These are phyloP conservation scores for Chaetodon trifascialis DNA, from an alignment of 2,113 vertebrate species.

Conservation along the genomic window DNA sequence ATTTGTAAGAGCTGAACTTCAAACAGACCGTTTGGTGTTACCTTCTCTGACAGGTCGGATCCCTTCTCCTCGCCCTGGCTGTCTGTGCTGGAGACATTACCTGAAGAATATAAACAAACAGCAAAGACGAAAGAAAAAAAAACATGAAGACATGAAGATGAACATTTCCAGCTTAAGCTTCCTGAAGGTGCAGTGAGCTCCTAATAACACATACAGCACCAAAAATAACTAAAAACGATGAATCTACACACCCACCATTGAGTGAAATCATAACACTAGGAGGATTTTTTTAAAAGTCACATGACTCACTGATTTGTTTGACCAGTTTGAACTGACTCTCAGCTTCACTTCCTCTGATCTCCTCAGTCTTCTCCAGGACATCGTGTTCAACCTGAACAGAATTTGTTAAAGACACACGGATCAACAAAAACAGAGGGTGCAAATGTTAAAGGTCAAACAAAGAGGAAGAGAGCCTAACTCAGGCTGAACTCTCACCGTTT, in stretches of 20 bases:
- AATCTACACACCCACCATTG: background rate
- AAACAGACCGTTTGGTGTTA: conserved; percentile 8
- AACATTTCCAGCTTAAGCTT: background rate
- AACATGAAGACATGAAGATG: background rate
- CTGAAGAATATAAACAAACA: conserved; percentile 53
- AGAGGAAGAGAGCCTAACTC: too few relatives aligned
- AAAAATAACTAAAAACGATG: background rate
- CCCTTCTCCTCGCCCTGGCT: conserved; percentile 73
- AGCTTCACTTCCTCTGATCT: conserved; percentile 25
- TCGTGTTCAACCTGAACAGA: conserved; percentile 50
- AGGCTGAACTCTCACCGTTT: conserved; percentile 57
- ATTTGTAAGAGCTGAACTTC: background rate
- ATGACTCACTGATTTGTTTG: conserved; percentile 78
- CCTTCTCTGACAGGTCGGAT: conserved; percentile 74
- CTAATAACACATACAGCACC: background rate
- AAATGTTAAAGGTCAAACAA: background rate
- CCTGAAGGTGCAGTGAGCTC: background rate
- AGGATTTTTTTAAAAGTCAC: background rate
- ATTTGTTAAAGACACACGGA: background rate
- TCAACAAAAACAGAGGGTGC: background rate
- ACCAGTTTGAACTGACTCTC: conserved; percentile 53
- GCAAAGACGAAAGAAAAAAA: background rate
- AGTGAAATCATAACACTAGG: background rate
- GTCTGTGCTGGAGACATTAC: conserved; percentile 70
- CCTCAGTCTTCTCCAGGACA: conserved; percentile 21